Percentiles rank a stretch among this genome's conserved stretches.
Conservation (phyloP, 2,797 vertebrate genomes). For the Amphiprion clarkii region DNA sequence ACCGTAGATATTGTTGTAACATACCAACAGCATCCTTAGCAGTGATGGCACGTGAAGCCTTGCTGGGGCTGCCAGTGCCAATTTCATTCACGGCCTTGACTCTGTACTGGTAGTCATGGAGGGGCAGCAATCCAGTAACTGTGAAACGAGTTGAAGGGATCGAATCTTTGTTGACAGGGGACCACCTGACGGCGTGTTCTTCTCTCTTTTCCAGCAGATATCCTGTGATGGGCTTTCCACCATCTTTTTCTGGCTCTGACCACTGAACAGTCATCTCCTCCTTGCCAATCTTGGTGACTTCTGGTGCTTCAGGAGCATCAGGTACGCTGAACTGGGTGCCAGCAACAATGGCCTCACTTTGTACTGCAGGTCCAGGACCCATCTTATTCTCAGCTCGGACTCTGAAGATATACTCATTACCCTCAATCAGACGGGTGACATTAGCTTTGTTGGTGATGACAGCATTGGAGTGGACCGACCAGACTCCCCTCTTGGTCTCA, state of each 20-base stretch:
- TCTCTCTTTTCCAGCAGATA: conserved; percentile 97
- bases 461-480: conserved; percentile 94
- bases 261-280: conserved; percentile 97
- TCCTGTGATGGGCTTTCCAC: conserved; percentile 95
- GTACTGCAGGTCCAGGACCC: conserved; percentile 95
- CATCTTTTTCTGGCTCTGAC: conserved; percentile 94
- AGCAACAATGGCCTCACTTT: conserved; percentile 93
- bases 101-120: conserved; percentile 97
- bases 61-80: conserved; percentile 93
- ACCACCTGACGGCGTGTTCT: conserved; percentile 92
- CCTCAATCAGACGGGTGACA: conserved; percentile 95
- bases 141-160: conserved; percentile 90
- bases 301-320: conserved; percentile 92
- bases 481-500: conserved; percentile 96
- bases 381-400: conserved; percentile 99
- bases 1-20: conserved; percentile 43
- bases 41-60: conserved; percentile 92
- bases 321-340: conserved; percentile 95
- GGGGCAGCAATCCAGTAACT: conserved; percentile 93
- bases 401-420: conserved; percentile 97
- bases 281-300: conserved; percentile 93
- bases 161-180: conserved; percentile 93
- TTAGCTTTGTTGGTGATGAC: conserved; percentile 90
- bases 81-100: conserved; percentile 99
- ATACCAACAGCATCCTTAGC: conserved; percentile 96